phyloP scores from a whole-genome alignment of 1,140 invertebrate genomes.

The Tetragnatha versicolor region DNA sequence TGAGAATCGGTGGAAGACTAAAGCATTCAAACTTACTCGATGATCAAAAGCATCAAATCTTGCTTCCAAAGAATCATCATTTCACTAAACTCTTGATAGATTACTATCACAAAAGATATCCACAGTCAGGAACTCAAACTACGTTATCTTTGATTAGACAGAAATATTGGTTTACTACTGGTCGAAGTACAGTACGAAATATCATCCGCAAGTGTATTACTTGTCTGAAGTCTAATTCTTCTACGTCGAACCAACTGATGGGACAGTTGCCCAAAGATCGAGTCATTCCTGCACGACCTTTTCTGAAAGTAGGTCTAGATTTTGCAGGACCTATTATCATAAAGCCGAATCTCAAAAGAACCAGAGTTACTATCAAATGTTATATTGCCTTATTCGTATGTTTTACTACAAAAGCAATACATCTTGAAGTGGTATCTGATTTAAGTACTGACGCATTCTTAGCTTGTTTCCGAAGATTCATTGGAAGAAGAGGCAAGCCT shows the following conservation, averaged over 20 bases:
- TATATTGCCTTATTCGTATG: slow-evolving; percentile 58
- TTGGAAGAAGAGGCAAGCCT: background rate
- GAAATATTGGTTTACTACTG: slow-evolving; percentile 20
- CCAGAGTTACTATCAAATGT: too few species aligned
- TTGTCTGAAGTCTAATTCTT: background rate
- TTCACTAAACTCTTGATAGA: slow-evolving; percentile 2
- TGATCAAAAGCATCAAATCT: slow-evolving; percentile 18
- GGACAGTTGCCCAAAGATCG: background rate
- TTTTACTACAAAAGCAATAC: slow-evolving; percentile 10
- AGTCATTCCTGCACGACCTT: background rate
- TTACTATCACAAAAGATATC: background rate
- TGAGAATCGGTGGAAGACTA: slow-evolving; percentile 51
- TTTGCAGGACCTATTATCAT: background rate
- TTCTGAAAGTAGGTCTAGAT: background rate
- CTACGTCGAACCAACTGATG: background rate
- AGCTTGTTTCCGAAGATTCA: background rate
- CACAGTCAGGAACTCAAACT: background rate
- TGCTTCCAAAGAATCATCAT: slow-evolving; percentile 18
- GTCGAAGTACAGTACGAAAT: background rate
- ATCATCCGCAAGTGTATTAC: background rate
- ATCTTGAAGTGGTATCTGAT: slow-evolving; percentile 58
- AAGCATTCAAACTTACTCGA: background rate
- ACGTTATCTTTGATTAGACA: background rate
- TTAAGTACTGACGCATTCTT: slow-evolving; percentile 63
- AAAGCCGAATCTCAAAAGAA: slow-evolving; percentile 2